Evolutionary conservation across 2,797 vertebrate genomes (phyloP), one percentile per base, ranked within the genome.

Genomic region (Telmatherina bonti): DNA sequence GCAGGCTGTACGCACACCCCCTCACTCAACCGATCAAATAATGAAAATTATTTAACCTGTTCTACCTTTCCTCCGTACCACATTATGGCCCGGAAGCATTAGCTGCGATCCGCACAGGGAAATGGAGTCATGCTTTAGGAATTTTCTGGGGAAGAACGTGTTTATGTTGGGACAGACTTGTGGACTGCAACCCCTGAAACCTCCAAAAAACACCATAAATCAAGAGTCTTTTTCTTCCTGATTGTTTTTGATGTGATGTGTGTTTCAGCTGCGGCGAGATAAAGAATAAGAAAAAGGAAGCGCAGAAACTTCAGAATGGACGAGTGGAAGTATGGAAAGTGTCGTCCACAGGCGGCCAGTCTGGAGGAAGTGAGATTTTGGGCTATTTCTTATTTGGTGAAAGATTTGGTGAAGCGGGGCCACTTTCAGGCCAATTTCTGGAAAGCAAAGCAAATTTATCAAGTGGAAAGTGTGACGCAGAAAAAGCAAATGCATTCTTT

Each of bases 201-300:
- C 66, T 62, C 71, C 20, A 5, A 22, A 49, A 41, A 60, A 56
- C 64, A 1, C 2, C 1, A 22, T 27, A 11, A 8, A 16, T 51
- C 12, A 31, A 7, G 2, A 10, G 8, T 66, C 16, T 66, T 31
- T 20, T 36, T 47, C 70, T 82, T 12, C 63, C 59, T 43, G 10
- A 51, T 12, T 43, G 7, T 5, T 43, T 30, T 27, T 74, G 27
- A 63, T 65, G 24, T 58, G 70, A 0, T 76, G 55, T 85, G 3
- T 79, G 33, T 94, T 91, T 59, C 90, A 93, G 91, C 81, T 53
- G 81, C 86, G 54, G 87, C 76, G 0, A 91, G 91, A 92, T 92
- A 91, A 36, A 36, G 87, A 58, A 68, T 88, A 20, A 26, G 18
- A 83, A 47, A 66, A 60, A n/a, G 45, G 20, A 62, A 59, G 51